Base-by-base conservation (phyloP, 2,888 invertebrate genomes). In the Melangyna quadrimaculata region DNA sequence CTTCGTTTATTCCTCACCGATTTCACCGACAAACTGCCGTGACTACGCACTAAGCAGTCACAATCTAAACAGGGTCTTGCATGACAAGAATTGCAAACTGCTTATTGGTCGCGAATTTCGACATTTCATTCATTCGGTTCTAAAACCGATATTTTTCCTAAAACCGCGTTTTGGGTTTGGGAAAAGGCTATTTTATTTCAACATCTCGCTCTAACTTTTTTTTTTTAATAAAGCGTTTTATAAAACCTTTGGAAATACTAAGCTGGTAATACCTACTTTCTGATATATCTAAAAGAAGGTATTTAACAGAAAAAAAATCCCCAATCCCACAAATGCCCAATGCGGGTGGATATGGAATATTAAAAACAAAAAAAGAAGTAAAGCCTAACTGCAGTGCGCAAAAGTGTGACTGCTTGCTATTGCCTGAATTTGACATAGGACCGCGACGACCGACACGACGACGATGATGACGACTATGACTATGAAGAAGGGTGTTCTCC, bases 361-460 rank as follows among this genome's bases (percentile, higher is more conserved):
- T 22, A 37, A 57, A 32, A 32, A 17, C 48, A 59, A 57, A 51
- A 29, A 67, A 53, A 70, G 57, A 69, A 74, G 65, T 19, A 61
- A 17, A 40, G 27, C 74, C 67, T 67, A 75, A 84, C 83, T 84
- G 83, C 83, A 84, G 74, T 84, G 83, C 83, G 83, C 83, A 84
- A 84, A 84, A 84, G 83, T 84, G 71, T 75, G 53, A 59, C 71
- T 78, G 40, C 63, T 61, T 78, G 65, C n/a, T 32, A 35, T 51
- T 61, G 37, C 55, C 55, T 65, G 40, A 3, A 27, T 35, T 55
- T 17, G 57, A n/a, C 27, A 45, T 40, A 53, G 10, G 32, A 35
- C 32, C 32, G n/a, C 32, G 17, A 27, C 32, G 51, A 24, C n/a
- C n/a, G n/a, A n/a, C n/a, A n/a, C 48, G 5, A 14, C 22, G 17